Base-by-base conservation (phyloP, 2,113 vertebrate genomes). In the Atractosteus spatula region DNA sequence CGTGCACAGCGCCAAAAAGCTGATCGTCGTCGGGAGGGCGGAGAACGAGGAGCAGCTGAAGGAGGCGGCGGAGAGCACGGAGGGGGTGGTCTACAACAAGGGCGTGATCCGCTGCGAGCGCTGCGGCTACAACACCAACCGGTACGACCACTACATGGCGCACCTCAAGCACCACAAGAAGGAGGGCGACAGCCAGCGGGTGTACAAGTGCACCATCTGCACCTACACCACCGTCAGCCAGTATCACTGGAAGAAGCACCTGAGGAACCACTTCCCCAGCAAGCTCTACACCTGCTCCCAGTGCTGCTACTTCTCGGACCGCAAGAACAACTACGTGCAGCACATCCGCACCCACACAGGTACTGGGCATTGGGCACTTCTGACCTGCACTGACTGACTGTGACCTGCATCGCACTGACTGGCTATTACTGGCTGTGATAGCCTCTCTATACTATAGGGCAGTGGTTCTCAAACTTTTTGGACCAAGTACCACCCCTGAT, bases 161-260 rank as follows among this genome's bases (percentile, higher is more conserved):
- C 97, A 99, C 81, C 90, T 99, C 78, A 97, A 97, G 7, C 97
- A 98, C 81, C 96, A 99, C 84, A 95, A 89, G 80, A 96, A 96
- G 81, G 94, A 91, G 54, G 93, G 93, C 51, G 92, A 94, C 68
- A 93, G 89, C 3, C 92, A 93, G 86, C 92, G 94, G 55, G 96
- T 99, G 56, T 99, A 96, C 79, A 97, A 94, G 90, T 99, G 97
- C 82, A 97, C 95, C 7, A 93, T 99, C 78, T 99, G 97, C 80
- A 93, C 96, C 0, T 99, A 99, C 73, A 98, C 95, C 68, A 99
- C 97, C 0, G 94, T 99, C 71, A 99, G 97, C 71, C 96, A 98
- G 80, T 99, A 99, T 76, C 97, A 99, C 87, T 99, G 97, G 97
- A 96, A 97, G 87, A 99, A 99, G 82, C 97, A 99, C 84, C 87